Percentiles rank a stretch among this genome's conserved stretches.
Evolutionary conservation across 1,140 invertebrate genomes (phyloP).

Genomic region (Pseudomyrmex flavicornis): DNA sequence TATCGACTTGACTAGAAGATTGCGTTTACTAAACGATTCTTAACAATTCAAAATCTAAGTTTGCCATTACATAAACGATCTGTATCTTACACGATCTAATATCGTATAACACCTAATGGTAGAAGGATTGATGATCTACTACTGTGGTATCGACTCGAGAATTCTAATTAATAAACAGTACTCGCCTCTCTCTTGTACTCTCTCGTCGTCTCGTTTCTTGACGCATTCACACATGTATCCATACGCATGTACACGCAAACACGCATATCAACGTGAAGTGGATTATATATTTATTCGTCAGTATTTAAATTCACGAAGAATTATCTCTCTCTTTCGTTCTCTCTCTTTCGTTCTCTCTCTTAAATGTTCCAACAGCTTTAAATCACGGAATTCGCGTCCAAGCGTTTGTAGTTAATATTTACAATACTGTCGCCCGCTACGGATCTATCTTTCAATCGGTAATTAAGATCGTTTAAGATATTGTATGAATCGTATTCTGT

Average conservation of each 20-base stretch:
- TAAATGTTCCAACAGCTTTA: constrained; percentile 16
- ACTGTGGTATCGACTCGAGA: constrained; percentile 70
- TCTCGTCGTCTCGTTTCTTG: constrained; percentile 44
- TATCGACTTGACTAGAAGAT: constrained; percentile 81
- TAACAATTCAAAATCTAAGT: constrained; percentile 79
- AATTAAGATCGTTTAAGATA: constrained; percentile 19
- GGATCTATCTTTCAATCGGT: constrained; percentile 8
- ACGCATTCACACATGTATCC: constrained; percentile 44
- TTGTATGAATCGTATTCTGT: background rate
- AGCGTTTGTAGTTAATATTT: constrained; percentile 37
- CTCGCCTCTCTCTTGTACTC: constrained; percentile 44
- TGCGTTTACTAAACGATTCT: constrained; percentile 81
- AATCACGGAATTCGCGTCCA: constrained; percentile 31
- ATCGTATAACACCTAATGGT: constrained; percentile 83
- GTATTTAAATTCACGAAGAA: constrained; percentile 42
- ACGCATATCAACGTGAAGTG: constrained; percentile 22
- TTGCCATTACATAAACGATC: constrained; percentile 78
- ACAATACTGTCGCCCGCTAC: constrained; percentile 7
- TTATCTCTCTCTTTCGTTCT: constrained; percentile 16
- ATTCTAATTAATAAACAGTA: constrained; percentile 75
- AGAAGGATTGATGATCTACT: constrained; percentile 79
- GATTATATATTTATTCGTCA: constrained; percentile 7
- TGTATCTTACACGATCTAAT: constrained; percentile 76
- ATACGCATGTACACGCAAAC: constrained; percentile 48
- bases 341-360: no score